Evolutionary conservation across 92 coral and sea anemone genomes (phyloP).

Genomic region (Epizoanthus scotinus): DNA sequence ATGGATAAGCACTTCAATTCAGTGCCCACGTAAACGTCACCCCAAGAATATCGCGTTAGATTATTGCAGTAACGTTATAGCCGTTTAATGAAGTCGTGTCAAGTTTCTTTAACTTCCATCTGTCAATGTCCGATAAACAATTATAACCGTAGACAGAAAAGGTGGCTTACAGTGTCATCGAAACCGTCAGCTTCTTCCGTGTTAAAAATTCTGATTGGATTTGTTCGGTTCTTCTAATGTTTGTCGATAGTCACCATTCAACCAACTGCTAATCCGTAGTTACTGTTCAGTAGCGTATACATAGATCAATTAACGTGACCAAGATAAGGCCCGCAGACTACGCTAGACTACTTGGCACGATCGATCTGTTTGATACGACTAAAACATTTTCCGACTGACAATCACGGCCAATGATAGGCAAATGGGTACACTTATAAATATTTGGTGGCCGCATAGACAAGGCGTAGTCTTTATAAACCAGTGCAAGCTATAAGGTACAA

Average conservation of each 20-base stretch:
- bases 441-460: not conserved
- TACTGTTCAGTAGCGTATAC: not conserved
- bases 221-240: not conserved
- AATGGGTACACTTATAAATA: conserved; percentile 17
- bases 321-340: conserved; percentile 31
- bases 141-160: conserved; percentile 13
- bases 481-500: not conserved
- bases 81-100: not conserved
- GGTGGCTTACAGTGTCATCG: conserved; percentile 24
- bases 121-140: conserved; percentile 34
- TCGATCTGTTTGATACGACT: conserved; percentile 18
- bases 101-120: conserved; percentile 30
- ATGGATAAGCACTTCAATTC: too few relatives aligned
- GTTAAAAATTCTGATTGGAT: not conserved
- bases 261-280: not conserved
- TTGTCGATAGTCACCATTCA: too few relatives aligned
- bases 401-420: not conserved
- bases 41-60: too few relatives aligned
- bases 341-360: conserved; percentile 40
- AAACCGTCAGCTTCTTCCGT: not conserved
- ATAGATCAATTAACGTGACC: conserved; percentile 38
- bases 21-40: too few relatives aligned
- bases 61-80: not conserved
- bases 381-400: conserved; percentile 36
- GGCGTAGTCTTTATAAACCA: conserved; percentile 19